Base-by-base conservation (phyloP, 1,140 invertebrate species). In the Conus betulinus region DNA sequence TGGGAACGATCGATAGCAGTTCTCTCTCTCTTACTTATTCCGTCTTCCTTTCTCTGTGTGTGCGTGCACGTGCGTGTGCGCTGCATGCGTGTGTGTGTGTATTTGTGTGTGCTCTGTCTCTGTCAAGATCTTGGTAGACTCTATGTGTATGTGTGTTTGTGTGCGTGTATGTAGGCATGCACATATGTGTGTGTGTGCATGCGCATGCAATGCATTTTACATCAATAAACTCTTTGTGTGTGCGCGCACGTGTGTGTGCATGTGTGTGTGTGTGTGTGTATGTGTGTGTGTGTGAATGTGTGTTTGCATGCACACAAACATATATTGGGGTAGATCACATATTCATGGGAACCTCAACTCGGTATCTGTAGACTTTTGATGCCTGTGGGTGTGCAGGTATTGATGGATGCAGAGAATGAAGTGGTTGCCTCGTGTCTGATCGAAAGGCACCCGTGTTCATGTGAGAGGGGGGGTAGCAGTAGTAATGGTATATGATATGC, bases 91-190 rank as follows among this genome's bases (percentile, higher is more conserved):
- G 67, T 74, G 17, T 20, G 17, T 74, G 67, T 74, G 17, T 20
- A 7, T 74, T 15, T 74, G 67, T 20, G 67, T 74, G 67, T 74
- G 67, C 39, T 74, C 13, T 74, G 67, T 74, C 13, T 74, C 13
- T 74, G 67, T 74, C 7, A 15, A 60, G 57, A 60, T 60, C 15
- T 15, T 60, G 15, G 8, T 60, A 60, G 15, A 60, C 57, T 60
- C 57, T 60, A 51, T 55, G 52, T 81, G 79, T 81, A 51, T 81
- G 79, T 81, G 79, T 81, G 79, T 53, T 15, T 81, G 39, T 81
- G 79, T 53, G 78, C 53, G 79, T 81, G 79, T 81, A 51, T 53
- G 82, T 84, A 55, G 63, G 82, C 63, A 55, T 84, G 82, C 20
- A 55, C 25, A 55, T 53, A 15, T 83, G 82, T n/a, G 57, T 63